Base-by-base conservation (phyloP, 2,113 vertebrate genomes). In the Pterocles burchelli region DNA sequence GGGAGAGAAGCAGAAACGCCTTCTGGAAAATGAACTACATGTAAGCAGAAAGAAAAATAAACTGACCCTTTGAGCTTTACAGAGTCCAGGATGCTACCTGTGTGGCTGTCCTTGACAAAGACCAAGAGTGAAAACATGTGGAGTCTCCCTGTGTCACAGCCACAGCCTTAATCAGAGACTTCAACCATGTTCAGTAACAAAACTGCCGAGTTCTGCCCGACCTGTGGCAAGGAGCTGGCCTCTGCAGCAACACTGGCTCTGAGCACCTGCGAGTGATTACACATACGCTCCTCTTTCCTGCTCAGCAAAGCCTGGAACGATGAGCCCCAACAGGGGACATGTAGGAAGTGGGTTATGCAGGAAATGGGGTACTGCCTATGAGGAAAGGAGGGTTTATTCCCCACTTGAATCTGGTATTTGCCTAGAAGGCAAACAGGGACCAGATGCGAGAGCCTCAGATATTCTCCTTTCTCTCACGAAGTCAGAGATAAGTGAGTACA, bases 231-330 rank as follows among this genome's bases (percentile, higher is more conserved):
- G 94, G 74, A 95, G 74, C 85, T 29, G 9, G 48, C 41, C 49
- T 24, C 73, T 86, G 62, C 54, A 83, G 58, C 71, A 48, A 38
- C 2, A 0, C 80, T 67, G 51, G 79, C 86, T 67, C 93, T 49
- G 63, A 77, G 88, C 86, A 95, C 88, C 79, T 87, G 63, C 10
- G 26, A 74, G 66, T 48, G 59, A 76, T 94, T 18, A 26, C 21
- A 73, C 12, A 24, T 54, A 63, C 2, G 2, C n/a, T 62, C n/a
- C 24, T 80, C 77, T 49, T 8, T 58, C 22, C 67, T 70, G 36
- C 68, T n/a, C 17, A 85, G 25, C 54, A 85, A 77, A 94, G 49
- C 17, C 33, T 33, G 57, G 29, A 73, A 73, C 0, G 0, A 59
- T 3, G 3, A 85, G 16, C 31, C 36, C 13, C 18, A 83, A 11